A percentile compares a stretch with the other conserved stretches of the same genome.
Conservation (phyloP, 2,113 vertebrate genomes). For the Phalacrocorax pelagicus region DNA sequence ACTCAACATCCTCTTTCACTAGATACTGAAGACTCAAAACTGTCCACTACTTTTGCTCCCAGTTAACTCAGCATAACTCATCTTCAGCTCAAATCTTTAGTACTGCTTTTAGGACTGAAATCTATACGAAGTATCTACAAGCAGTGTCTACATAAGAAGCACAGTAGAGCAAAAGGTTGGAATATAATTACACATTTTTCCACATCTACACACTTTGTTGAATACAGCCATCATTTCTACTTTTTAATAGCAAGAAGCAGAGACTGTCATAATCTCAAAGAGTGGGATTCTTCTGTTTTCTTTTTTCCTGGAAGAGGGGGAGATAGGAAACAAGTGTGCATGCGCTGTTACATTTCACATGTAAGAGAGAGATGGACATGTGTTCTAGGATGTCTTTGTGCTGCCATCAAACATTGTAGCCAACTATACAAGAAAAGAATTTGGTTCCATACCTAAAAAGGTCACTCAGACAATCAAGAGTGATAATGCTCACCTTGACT, state of each 20-base stretch:
- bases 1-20: background rate
- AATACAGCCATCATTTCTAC: background rate
- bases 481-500: background rate
- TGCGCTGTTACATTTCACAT: background rate
- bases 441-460: background rate
- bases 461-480: background rate
- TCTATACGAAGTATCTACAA: background rate
- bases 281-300: background rate
- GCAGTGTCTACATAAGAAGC: background rate
- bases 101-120: background rate
- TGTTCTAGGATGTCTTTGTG: background rate
- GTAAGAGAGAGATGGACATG: background rate
- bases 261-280: background rate
- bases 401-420: background rate
- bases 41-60: background rate
- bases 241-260: background rate
- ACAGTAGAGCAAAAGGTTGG: background rate
- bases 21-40: background rate
- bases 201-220: background rate
- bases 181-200: background rate
- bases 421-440: background rate
- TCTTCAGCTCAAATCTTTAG: background rate
- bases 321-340: background rate
- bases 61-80: constrained; percentile 10
- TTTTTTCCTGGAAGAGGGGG: background rate